Percentiles rank a stretch among this genome's conserved stretches.
Evolutionary conservation across 2,888 invertebrate species (phyloP).

Genomic region (Sabatieria punctata): DNA sequence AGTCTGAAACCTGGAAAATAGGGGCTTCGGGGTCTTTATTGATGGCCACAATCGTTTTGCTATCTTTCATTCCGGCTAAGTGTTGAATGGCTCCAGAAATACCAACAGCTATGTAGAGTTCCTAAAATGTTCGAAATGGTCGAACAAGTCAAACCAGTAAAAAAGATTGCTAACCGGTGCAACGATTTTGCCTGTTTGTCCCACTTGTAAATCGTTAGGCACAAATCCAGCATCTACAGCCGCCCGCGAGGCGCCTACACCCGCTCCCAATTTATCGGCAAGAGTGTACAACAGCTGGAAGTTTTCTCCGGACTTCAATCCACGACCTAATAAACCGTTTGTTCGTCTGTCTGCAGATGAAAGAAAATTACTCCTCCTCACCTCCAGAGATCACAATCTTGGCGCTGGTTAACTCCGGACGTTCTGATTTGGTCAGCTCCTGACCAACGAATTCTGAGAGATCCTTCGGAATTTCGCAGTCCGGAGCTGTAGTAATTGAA

Average conservation of each 20-base stretch:
- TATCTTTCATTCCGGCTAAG: slow-evolving; percentile 97
- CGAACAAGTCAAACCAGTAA: too few species aligned
- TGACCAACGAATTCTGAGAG: slow-evolving; percentile 64
- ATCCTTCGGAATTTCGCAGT: slow-evolving; percentile 50
- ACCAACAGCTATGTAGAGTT: slow-evolving; percentile 90
- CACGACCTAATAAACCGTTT: slow-evolving; percentile 49
- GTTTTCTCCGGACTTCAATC: slow-evolving; percentile 95
- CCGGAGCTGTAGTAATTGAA: slow-evolving; percentile 46
- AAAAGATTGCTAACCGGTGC: slow-evolving; percentile 61
- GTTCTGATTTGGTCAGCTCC: slow-evolving; percentile 80
- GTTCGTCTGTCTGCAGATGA: background rate
- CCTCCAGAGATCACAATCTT: slow-evolving; percentile 48
- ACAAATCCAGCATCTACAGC: slow-evolving; percentile 98
- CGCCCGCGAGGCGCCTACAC: slow-evolving; percentile 92
- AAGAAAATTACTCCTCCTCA: slow-evolving; percentile 10
- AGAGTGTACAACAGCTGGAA: slow-evolving; percentile 85
- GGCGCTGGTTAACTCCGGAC: slow-evolving; percentile 83
- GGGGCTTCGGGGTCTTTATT: slow-evolving; percentile 99
- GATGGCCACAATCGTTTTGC: slow-evolving; percentile 95
- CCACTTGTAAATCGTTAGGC: slow-evolving; percentile 91
- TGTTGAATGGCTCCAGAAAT: slow-evolving; percentile 99
- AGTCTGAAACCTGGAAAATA: slow-evolving; percentile 79
- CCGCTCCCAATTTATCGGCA: slow-evolving; percentile 89
- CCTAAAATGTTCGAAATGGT: slow-evolving; percentile 40
- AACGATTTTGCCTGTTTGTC: slow-evolving; percentile 98